Evolutionary conservation across 1,140 invertebrate genomes (phyloP).

Genomic region (Bombus pyrosoma): DNA sequence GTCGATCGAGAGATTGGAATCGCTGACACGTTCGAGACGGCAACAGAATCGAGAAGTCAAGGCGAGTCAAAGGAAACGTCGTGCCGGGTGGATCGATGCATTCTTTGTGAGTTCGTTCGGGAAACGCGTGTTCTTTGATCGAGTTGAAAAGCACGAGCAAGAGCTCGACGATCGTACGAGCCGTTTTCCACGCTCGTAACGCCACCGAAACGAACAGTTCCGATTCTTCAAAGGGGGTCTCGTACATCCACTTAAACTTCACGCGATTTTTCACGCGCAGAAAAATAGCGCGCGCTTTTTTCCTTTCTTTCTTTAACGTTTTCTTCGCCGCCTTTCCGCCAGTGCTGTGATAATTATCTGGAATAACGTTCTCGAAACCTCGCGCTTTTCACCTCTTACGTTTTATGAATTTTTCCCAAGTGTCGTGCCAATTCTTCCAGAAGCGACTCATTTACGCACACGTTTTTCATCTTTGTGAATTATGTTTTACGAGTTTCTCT

Average conservation of each 20-base stretch:
- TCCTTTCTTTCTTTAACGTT: too few relatives aligned
- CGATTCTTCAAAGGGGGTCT: not conserved
- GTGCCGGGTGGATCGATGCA: not conserved
- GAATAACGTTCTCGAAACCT: not conserved
- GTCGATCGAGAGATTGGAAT: not conserved
- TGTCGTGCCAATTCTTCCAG: too few relatives aligned
- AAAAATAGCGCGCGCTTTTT: not conserved
- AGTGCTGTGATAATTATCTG: not conserved
- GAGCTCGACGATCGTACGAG: not conserved
- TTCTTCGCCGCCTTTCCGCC: not conserved
- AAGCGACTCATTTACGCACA: too few relatives aligned
- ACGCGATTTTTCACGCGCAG: not conserved
- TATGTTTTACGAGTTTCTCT: too few relatives aligned
- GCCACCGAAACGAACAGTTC: not conserved
- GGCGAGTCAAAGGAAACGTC: not conserved
- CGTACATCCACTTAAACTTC: not conserved
- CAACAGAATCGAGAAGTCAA: not conserved
- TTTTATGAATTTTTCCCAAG: not conserved
- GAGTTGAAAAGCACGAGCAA: not conserved
- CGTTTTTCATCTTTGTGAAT: too few relatives aligned
- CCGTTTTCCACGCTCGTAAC: not conserved
- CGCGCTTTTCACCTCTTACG: too few relatives aligned
- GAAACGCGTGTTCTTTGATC: constrained; percentile 8
- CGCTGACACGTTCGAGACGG: too few relatives aligned
- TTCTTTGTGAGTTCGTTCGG: not conserved